Evolutionary conservation across 2,888 invertebrate genomes (phyloP).

Genomic region (Cantharis flavilabris): DNA sequence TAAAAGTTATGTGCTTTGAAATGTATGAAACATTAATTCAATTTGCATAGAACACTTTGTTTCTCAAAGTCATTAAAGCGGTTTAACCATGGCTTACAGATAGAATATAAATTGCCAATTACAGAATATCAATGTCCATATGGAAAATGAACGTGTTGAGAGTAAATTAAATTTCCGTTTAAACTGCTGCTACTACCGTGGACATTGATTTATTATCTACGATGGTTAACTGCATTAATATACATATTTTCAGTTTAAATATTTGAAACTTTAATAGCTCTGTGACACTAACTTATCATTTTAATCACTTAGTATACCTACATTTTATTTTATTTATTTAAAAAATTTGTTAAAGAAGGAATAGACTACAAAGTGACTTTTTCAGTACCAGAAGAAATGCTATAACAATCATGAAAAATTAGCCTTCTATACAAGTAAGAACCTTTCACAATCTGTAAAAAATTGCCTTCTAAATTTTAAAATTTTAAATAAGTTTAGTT

Average conservation of each 20-base stretch:
- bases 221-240: constrained; percentile 35
- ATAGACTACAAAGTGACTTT: not conserved
- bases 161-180: constrained; percentile 51
- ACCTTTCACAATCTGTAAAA: too few relatives aligned
- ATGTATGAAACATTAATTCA: constrained; percentile 17
- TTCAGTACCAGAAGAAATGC: not conserved
- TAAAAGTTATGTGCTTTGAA: constrained; percentile 14
- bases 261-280: constrained; percentile 37
- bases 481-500: too few relatives aligned
- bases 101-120: constrained; percentile 48
- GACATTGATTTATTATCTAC: constrained; percentile 46
- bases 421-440: too few relatives aligned
- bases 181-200: constrained; percentile 44
- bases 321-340: too few relatives aligned
- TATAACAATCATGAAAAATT: not conserved
- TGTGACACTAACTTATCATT: constrained; percentile 10
- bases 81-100: constrained; percentile 29
- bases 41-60: constrained; percentile 45
- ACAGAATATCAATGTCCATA: constrained; percentile 45
- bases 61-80: constrained; percentile 34
- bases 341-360: not conserved
- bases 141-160: constrained; percentile 47
- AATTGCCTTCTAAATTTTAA: too few relatives aligned
- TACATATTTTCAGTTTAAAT: constrained; percentile 41
- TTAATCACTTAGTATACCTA: not conserved